A percentile compares a stretch with the other conserved stretches of the same genome.
Evolutionary conservation across 2,797 vertebrate species (phyloP).

Genomic region (Paguma larvata): DNA sequence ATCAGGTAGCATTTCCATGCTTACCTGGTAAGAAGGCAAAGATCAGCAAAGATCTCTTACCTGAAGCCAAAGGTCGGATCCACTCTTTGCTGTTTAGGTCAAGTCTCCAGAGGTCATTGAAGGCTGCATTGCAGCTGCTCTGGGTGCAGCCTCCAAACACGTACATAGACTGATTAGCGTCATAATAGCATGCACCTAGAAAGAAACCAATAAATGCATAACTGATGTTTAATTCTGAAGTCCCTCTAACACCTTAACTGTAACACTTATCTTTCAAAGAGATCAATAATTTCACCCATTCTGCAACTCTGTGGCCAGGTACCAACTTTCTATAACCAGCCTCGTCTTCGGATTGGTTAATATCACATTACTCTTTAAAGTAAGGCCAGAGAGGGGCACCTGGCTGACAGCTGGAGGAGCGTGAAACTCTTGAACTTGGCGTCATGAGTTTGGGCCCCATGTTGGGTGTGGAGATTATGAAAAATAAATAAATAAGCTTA

Average conservation of each 20-base stretch:
- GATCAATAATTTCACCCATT: not conserved
- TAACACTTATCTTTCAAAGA: not conserved
- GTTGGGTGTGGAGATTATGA: not conserved
- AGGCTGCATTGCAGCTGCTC: constrained; percentile 99
- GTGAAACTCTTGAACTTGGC: not conserved
- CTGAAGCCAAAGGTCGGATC: constrained; percentile 99
- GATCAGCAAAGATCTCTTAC: constrained; percentile 86
- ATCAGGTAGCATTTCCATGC: not conserved
- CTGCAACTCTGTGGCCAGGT: not conserved
- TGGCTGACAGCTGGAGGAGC: not conserved
- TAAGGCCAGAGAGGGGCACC: not conserved
- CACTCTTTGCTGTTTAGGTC: constrained; percentile 99
- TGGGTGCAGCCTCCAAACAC: constrained; percentile 99
- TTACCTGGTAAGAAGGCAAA: not conserved
- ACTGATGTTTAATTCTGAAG: not conserved
- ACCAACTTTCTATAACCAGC: not conserved
- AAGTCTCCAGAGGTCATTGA: constrained; percentile 99
- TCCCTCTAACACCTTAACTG: not conserved
- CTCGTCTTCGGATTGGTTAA: not conserved
- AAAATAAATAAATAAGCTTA: not conserved
- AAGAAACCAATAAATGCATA: not conserved
- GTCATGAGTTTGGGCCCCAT: not conserved
- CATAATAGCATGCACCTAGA: constrained; percentile 98
- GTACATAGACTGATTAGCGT: constrained; percentile 99
- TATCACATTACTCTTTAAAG: constrained; percentile 37